Evolutionary conservation across 2,888 invertebrate species (phyloP).

Genomic region (Heliconius erato): DNA sequence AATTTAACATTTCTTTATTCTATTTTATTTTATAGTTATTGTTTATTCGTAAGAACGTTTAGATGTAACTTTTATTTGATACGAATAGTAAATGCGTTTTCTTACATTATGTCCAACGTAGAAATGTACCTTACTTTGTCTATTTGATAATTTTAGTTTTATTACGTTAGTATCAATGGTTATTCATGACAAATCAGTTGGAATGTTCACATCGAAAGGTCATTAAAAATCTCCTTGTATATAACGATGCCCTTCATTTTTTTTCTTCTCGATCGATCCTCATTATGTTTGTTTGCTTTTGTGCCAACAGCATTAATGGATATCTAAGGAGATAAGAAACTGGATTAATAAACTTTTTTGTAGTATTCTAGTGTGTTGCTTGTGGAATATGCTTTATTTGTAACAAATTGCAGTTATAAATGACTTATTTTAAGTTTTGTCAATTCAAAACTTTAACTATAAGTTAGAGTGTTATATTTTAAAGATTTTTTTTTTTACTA

Average conservation of each 20-base stretch:
- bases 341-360: slow-evolving; percentile 56
- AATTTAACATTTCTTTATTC: slow-evolving; percentile 85
- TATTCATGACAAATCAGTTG: slow-evolving; percentile 80
- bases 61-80: slow-evolving; percentile 84
- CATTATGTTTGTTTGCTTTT: slow-evolving; percentile 80
- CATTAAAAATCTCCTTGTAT: slow-evolving; percentile 64
- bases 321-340: slow-evolving; percentile 63
- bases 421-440: slow-evolving; percentile 85
- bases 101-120: slow-evolving; percentile 74
- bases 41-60: slow-evolving; percentile 83
- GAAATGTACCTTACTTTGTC: slow-evolving; percentile 84
- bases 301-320: slow-evolving; percentile 80
- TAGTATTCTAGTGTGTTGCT: slow-evolving; percentile 50
- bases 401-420: slow-evolving; percentile 70
- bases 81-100: slow-evolving; percentile 80
- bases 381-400: slow-evolving; percentile 60
- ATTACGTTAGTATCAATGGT: slow-evolving; percentile 79
- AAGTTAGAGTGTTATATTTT: slow-evolving; percentile 83
- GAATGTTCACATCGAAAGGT: slow-evolving; percentile 60
- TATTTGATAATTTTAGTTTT: slow-evolving; percentile 77
- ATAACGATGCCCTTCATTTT: slow-evolving; percentile 65
- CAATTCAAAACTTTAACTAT: slow-evolving; percentile 85
- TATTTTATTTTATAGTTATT: slow-evolving; percentile 85
- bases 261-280: slow-evolving; percentile 73
- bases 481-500: slow-evolving; percentile 70